Conservation (phyloP, 2,113 vertebrate species). For the Ciconia stormi region DNA sequence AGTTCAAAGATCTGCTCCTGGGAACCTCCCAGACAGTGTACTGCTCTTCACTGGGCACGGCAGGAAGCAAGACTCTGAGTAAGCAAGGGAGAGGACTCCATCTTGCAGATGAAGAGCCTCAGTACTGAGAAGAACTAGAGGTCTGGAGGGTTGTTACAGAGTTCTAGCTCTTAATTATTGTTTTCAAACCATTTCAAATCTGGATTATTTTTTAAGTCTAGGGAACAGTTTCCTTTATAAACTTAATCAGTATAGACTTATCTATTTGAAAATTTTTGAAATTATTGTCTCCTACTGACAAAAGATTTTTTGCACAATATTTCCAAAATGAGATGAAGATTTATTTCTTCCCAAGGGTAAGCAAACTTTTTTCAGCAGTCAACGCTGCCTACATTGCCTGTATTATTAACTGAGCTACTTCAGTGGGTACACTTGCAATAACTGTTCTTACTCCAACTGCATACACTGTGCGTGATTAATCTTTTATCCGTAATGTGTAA, state of each 20-base stretch:
- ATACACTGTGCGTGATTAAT: background rate
- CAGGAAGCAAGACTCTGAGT: background rate
- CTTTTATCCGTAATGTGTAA: background rate
- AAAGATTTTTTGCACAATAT: background rate
- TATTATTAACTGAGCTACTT: background rate
- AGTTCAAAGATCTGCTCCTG: background rate
- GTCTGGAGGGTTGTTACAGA: background rate
- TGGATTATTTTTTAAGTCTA: background rate
- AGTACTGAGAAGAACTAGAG: background rate
- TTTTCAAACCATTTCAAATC: background rate
- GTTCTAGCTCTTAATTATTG: background rate
- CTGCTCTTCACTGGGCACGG: background rate
- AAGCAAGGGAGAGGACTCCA: background rate
- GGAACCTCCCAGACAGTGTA: background rate
- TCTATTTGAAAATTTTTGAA: background rate
- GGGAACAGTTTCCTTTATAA: background rate
- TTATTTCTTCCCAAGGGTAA: background rate
- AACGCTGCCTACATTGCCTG: background rate
- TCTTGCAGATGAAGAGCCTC: background rate
- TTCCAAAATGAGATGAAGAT: background rate
- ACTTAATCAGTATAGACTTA: background rate
- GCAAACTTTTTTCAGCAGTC: background rate
- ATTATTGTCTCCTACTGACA: background rate
- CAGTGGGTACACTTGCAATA: background rate
- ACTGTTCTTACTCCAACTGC: background rate